Evolutionary conservation across 2,113 vertebrate genomes (phyloP).

Genomic region (Nycticorax nycticorax): DNA sequence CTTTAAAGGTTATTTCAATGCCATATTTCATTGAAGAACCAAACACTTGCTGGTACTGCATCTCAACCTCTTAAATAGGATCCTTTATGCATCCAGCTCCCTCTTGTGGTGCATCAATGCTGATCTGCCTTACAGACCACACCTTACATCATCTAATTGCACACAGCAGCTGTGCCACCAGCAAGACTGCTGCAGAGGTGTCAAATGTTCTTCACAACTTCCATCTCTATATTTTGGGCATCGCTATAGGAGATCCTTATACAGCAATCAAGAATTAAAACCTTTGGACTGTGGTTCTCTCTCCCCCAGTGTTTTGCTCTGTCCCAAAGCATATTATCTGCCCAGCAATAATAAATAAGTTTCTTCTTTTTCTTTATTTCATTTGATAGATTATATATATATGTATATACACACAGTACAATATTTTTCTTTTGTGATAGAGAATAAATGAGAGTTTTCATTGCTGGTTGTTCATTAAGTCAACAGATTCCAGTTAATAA

Average conservation of each 20-base stretch:
- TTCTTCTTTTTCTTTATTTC: constrained; percentile 57
- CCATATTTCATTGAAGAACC: neutral
- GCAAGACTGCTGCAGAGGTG: neutral
- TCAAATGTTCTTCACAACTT: neutral
- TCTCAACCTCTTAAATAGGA: fast-evolving
- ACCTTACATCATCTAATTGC: neutral
- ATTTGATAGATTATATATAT: constrained; percentile 50
- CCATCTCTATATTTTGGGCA: neutral
- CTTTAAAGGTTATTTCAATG: neutral
- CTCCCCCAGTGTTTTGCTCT: neutral
- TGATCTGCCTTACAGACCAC: neutral
- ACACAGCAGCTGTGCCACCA: neutral
- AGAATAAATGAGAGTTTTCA: constrained; percentile 44
- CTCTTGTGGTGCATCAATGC: constrained; percentile 13
- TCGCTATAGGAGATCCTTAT: too few relatives aligned
- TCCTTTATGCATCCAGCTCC: constrained; percentile 1
- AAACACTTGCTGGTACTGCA: neutral
- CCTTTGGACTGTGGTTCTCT: neutral
- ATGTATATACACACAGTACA: constrained; percentile 63
- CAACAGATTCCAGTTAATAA: constrained; percentile 37
- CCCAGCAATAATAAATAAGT: constrained; percentile 1
- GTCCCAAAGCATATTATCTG: neutral
- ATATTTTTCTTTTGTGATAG: constrained; percentile 47
- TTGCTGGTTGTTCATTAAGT: constrained; percentile 31
- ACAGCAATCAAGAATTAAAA: neutral